Percentiles rank a stretch among this genome's conserved stretches.
Conservation (phyloP, 1,140 invertebrate genomes). For the Leptoteleia sp. region DNA sequence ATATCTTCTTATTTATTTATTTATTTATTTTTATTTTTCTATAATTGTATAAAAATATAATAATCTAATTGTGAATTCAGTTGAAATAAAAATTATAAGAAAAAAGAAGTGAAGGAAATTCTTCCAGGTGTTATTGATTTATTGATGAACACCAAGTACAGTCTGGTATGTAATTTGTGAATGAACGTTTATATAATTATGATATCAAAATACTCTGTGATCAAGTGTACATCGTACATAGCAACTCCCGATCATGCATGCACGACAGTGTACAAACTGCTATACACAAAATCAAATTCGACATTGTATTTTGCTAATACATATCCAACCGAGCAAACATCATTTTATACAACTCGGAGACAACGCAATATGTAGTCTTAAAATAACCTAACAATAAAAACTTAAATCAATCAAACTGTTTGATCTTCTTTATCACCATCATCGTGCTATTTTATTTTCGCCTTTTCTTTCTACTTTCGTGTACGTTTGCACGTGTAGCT, state of each 20-base stretch:
- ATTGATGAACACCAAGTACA: slow-evolving; percentile 22
- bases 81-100: too few relatives aligned
- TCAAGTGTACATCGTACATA: slow-evolving; percentile 28
- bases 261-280: slow-evolving; percentile 41
- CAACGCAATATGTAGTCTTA: slow-evolving; percentile 49
- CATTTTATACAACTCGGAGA: slow-evolving; percentile 29
- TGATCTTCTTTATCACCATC: slow-evolving; percentile 60
- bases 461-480: slow-evolving; percentile 43
- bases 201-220: slow-evolving; percentile 12
- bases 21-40: too few relatives aligned
- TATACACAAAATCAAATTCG: slow-evolving; percentile 9
- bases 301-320: slow-evolving; percentile 37
- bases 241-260: slow-evolving; percentile 1
- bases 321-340: slow-evolving; percentile 28
- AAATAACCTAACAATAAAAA: slow-evolving; percentile 49
- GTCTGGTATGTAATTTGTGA: slow-evolving; percentile 24
- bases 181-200: slow-evolving; percentile 29
- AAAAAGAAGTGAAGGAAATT: not conserved
- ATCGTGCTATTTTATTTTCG: slow-evolving; percentile 44
- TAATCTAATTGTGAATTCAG: too few relatives aligned
- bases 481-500: slow-evolving; percentile 41
- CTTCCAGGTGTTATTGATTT: not conserved
- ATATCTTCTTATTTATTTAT: too few relatives aligned
- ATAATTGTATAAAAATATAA: too few relatives aligned
- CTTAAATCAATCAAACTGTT: slow-evolving; percentile 42